Conservation (phyloP, 2,888 invertebrate genomes). For the Mantis religiosa region DNA sequence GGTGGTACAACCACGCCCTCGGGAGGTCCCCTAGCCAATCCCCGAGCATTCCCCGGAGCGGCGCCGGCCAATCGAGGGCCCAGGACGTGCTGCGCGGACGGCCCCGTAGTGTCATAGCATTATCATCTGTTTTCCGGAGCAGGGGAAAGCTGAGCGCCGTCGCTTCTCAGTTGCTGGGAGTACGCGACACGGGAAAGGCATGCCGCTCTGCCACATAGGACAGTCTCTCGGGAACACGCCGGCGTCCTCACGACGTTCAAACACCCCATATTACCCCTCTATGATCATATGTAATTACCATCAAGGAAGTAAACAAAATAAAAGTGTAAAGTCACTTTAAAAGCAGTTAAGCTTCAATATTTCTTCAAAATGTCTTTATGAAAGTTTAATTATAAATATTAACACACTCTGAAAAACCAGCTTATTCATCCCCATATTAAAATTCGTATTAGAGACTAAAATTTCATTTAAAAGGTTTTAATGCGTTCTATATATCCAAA, state of each 20-base stretch:
- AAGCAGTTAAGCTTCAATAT: too few relatives aligned
- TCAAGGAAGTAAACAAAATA: neutral
- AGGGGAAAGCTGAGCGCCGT: slow-evolving; percentile 16
- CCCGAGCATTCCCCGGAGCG: slow-evolving; percentile 34
- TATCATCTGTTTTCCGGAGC: slow-evolving; percentile 25
- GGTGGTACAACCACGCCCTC: slow-evolving; percentile 23
- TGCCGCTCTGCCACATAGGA: slow-evolving; percentile 5
- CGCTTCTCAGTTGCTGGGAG: slow-evolving; percentile 33
- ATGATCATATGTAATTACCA: neutral
- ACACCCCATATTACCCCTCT: too few relatives aligned
- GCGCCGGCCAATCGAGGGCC: slow-evolving; percentile 35
- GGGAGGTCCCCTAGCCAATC: slow-evolving; percentile 36
- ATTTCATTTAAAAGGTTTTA: too few relatives aligned
- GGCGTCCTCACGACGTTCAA: neutral
- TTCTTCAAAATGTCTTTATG: too few relatives aligned
- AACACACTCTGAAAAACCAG: too few relatives aligned
- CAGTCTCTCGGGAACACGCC: neutral
- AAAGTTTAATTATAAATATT: too few relatives aligned
- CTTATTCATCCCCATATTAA: too few relatives aligned
- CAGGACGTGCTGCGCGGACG: slow-evolving; percentile 21
- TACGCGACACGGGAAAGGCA: slow-evolving; percentile 42
- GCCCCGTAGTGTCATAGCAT: slow-evolving; percentile 33
- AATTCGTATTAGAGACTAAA: too few relatives aligned
- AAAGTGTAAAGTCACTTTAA: neutral
- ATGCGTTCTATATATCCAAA: too few relatives aligned